phyloP scores from a whole-genome alignment of 2,888 invertebrate genomes.

The Eupithecia abbreviata region DNA sequence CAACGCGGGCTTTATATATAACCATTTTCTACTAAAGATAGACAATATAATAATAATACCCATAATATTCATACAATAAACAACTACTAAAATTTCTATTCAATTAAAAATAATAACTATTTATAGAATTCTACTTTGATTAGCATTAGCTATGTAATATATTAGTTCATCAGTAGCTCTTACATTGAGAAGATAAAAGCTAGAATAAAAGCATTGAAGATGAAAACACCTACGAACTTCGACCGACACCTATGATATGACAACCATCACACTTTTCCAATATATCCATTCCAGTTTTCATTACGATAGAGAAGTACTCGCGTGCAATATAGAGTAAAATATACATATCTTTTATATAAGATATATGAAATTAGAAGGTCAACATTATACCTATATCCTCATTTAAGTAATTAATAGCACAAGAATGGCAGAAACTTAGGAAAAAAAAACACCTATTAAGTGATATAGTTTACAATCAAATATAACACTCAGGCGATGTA shows the following conservation, averaged over 20 bases:
- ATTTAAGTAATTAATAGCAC: background rate
- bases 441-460: background rate
- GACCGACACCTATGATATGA: slow-evolving; percentile 62
- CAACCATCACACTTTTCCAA: slow-evolving; percentile 57
- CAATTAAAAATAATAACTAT: slow-evolving; percentile 49
- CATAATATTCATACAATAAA: slow-evolving; percentile 47
- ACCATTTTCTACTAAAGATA: slow-evolving; percentile 31
- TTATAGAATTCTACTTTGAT: slow-evolving; percentile 61
- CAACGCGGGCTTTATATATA: slow-evolving; percentile 63
- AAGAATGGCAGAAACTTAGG: background rate
- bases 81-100: slow-evolving; percentile 49
- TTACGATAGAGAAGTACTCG: background rate
- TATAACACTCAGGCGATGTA: too few relatives aligned
- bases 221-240: slow-evolving; percentile 41
- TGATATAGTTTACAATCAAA: background rate
- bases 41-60: slow-evolving; percentile 45
- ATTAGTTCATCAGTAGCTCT: slow-evolving; percentile 46
- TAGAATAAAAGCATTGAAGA: slow-evolving; percentile 55
- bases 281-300: slow-evolving; percentile 30
- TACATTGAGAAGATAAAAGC: slow-evolving; percentile 23
- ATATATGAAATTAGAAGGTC: background rate
- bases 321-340: slow-evolving; percentile 1
- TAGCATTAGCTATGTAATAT: slow-evolving; percentile 58
- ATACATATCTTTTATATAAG: background rate
- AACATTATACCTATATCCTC: background rate